Evolutionary conservation across 1,140 invertebrate genomes (phyloP).

Genomic region (Drosophila kurseongensis): DNA sequence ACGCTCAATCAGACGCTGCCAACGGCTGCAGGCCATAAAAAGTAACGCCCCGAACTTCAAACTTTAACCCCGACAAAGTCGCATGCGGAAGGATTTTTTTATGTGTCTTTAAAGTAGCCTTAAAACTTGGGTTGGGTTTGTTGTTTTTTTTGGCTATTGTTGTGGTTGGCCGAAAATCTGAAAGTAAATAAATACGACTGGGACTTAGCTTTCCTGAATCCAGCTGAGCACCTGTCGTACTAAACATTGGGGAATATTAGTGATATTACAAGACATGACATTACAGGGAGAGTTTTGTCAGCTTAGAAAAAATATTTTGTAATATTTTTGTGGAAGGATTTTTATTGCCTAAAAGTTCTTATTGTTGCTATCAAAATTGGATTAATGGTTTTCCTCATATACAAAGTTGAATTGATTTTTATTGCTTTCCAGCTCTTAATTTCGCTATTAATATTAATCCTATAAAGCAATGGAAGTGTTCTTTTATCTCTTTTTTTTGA

Average conservation of each 20-base stretch:
- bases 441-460: no score
- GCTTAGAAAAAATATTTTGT: no score
- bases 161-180: constrained; percentile 18
- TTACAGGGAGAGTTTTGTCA: no score
- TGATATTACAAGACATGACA: background rate
- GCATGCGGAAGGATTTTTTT: constrained; percentile 20
- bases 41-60: constrained; percentile 60
- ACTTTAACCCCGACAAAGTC: constrained; percentile 60
- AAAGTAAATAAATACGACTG: constrained; percentile 43
- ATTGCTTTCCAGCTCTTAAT: no score
- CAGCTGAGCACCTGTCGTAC: constrained; percentile 1
- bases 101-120: constrained; percentile 26
- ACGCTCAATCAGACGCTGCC: constrained; percentile 68
- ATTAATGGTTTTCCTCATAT: background rate
- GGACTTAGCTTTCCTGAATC: constrained; percentile 33
- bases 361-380: no score
- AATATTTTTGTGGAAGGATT: no score
- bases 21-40: constrained; percentile 53
- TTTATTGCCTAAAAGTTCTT: no score
- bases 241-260: background rate
- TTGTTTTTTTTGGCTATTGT: constrained; percentile 23
- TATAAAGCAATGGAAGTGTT: no score
- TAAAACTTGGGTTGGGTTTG: constrained; percentile 15
- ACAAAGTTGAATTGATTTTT: background rate
- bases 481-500: no score